A percentile compares a stretch with the other conserved stretches of the same genome.
Evolutionary conservation across 2,888 invertebrate genomes (phyloP).

Genomic region (Patella pellucida): DNA sequence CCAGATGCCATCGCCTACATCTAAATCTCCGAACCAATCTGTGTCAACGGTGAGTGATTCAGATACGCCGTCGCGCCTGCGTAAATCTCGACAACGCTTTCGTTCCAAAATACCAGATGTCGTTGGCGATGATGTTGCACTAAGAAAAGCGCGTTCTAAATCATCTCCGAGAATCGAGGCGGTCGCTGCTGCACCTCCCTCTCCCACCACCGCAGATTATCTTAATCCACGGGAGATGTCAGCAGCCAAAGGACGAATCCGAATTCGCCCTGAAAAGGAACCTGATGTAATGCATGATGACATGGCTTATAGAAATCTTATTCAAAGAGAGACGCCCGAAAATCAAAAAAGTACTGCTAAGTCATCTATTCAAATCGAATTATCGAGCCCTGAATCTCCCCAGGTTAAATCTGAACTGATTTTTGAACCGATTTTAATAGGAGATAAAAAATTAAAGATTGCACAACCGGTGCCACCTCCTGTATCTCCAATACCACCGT

Average conservation of each 20-base stretch:
- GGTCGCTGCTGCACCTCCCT: constrained; percentile 15
- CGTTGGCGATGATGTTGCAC: constrained; percentile 28
- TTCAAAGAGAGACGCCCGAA: constrained; percentile 6
- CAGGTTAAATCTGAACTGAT: neutral
- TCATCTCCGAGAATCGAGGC: constrained; percentile 23
- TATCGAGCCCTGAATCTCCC: constrained; percentile 8
- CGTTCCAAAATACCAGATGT: constrained; percentile 25
- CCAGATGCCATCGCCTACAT: neutral
- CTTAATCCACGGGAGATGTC: constrained; percentile 24
- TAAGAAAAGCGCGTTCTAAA: constrained; percentile 29
- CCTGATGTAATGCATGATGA: constrained; percentile 48
- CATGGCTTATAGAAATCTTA: constrained; percentile 29
- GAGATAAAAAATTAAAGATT: neutral
- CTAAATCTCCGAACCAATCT: neutral
- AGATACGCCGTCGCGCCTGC: constrained; percentile 20
- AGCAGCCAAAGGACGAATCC: constrained; percentile 25
- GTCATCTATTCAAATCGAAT: constrained; percentile 10
- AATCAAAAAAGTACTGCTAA: neutral
- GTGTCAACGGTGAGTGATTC: constrained; percentile 18
- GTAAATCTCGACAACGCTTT: constrained; percentile 26
- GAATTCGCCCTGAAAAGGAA: constrained; percentile 39
- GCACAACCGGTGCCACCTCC: neutral
- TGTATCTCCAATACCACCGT: neutral
- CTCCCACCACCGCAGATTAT: constrained; percentile 39
- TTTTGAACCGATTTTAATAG: neutral